A percentile compares a stretch with the other conserved stretches of the same genome.
phyloP scores from a whole-genome alignment of 2,797 vertebrate genomes.

The Chloroceryle amazona region DNA sequence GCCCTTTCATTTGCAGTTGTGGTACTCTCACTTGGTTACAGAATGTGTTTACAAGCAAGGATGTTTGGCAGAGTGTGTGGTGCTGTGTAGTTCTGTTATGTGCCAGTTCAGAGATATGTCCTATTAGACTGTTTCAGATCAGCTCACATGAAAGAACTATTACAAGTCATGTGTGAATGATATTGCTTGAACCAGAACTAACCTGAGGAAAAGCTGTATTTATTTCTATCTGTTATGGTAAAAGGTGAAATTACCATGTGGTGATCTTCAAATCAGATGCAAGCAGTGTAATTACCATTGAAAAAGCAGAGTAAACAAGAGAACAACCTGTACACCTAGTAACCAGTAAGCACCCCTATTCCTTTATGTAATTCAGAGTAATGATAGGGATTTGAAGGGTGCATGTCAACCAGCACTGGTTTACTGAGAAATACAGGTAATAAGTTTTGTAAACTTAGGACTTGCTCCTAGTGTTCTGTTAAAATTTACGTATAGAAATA shows the following conservation, averaged over 20 bases:
- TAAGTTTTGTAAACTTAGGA: too few relatives aligned
- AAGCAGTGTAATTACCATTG: neutral
- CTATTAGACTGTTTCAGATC: neutral
- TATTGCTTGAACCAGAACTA: constrained; percentile 5
- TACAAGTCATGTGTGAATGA: neutral
- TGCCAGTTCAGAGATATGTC: neutral
- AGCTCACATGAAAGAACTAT: neutral
- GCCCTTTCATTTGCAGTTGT: neutral
- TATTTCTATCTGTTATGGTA: neutral
- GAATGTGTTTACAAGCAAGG: neutral
- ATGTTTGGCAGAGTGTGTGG: neutral
- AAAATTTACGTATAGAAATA: too few relatives aligned
- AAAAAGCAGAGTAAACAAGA: neutral
- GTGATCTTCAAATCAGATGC: neutral
- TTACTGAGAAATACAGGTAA: too few relatives aligned
- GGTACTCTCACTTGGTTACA: neutral
- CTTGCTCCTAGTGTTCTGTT: too few relatives aligned
- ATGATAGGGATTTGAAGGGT: neutral
- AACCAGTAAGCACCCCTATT: neutral
- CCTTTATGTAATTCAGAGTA: neutral
- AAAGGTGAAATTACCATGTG: neutral
- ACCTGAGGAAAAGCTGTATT: neutral
- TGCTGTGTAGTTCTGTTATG: neutral
- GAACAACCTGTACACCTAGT: neutral
- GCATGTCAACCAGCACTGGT: too few relatives aligned